phyloP scores from a whole-genome alignment of 2,113 vertebrate genomes.

The Pachycephala philippinensis region DNA sequence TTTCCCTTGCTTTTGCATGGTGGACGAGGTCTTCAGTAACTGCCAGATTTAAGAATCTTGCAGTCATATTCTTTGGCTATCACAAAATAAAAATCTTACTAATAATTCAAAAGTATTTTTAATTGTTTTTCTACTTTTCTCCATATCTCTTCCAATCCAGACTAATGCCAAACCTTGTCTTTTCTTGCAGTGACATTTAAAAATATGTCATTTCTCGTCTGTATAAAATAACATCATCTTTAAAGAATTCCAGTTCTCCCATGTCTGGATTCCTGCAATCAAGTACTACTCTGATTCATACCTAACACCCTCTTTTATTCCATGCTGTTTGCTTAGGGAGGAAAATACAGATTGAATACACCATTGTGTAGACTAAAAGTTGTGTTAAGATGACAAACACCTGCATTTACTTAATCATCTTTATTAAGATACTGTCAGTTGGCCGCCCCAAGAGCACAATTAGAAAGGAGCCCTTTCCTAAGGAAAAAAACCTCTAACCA shows the following conservation, averaged over 20 bases:
- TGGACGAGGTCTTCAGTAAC: not conserved
- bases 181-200: not conserved
- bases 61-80: not conserved
- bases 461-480: not conserved
- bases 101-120: not conserved
- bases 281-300: not conserved
- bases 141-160: not conserved
- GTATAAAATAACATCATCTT: constrained; percentile 5
- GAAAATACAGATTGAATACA: not conserved
- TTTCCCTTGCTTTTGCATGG: not conserved
- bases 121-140: not conserved
- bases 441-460: not conserved
- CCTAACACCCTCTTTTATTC: constrained; percentile 2
- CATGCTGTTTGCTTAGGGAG: not conserved
- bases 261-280: constrained; percentile 6
- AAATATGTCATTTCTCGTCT: not conserved
- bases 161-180: not conserved
- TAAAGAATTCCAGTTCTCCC: not conserved
- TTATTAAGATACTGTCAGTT: not conserved
- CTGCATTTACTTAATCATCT: constrained; percentile 4
- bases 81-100: not conserved
- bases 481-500: not conserved
- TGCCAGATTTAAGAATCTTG: not conserved
- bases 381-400: not conserved
- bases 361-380: not conserved